Conservation (phyloP, 2,797 vertebrate species). For the Enteromius treurensis region DNA sequence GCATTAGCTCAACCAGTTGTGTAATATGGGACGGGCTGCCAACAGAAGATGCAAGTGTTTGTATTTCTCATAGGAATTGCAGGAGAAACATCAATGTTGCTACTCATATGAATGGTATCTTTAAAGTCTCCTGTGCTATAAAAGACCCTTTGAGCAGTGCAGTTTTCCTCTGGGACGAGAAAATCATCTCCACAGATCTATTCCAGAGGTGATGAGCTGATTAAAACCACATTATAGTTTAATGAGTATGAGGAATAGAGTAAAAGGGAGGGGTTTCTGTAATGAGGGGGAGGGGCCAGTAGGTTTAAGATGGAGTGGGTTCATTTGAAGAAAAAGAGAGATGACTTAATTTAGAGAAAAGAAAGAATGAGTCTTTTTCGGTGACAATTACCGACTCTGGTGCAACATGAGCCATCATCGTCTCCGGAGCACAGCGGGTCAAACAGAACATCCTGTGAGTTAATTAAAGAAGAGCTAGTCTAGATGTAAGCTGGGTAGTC, state of each 20-base stretch:
- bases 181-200: conserved; percentile 34
- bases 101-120: conserved; percentile 4
- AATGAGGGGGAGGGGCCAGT: conserved; percentile 16
- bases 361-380: conserved; percentile 1
- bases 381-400: conserved; percentile 49
- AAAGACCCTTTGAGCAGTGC: conserved; percentile 8
- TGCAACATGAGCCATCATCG: conserved; percentile 47
- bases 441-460: conserved; percentile 58
- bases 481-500: conserved; percentile 47
- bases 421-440: conserved; percentile 52
- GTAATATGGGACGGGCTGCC: too few relatives aligned
- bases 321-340: conserved; percentile 39
- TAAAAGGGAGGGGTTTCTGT: conserved; percentile 44
- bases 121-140: background rate
- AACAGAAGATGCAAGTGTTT: background rate
- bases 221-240: conserved; percentile 62
- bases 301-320: conserved; percentile 34
- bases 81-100: background rate
- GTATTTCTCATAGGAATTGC: conserved; percentile 22
- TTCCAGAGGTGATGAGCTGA: conserved; percentile 51
- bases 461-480: conserved; percentile 57
- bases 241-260: conserved; percentile 49
- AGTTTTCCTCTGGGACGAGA: conserved; percentile 14
- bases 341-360: conserved; percentile 38
- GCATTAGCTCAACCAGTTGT: background rate